Evolutionary conservation across 2,888 invertebrate species (phyloP).

Genomic region (Lingula anatina): DNA sequence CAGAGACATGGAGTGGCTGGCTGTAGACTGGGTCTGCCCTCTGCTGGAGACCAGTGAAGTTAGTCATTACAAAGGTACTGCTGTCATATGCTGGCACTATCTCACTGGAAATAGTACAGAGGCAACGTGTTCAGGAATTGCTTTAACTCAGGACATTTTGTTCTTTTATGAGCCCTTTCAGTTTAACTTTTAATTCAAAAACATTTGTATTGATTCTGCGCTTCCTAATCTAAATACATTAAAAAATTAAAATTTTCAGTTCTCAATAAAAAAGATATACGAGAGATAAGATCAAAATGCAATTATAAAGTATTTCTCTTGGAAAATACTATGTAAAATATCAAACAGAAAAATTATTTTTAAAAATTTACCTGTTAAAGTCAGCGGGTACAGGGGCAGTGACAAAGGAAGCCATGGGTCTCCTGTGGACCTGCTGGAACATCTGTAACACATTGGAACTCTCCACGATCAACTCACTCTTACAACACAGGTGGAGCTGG

Average conservation of each 20-base stretch:
- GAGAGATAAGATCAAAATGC: no score
- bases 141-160: no score
- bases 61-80: constrained; percentile 82
- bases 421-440: constrained; percentile 78
- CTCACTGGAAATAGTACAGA: constrained; percentile 56
- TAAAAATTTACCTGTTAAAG: constrained; percentile 71
- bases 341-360: no score
- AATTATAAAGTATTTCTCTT: no score
- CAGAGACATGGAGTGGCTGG: constrained; percentile 79
- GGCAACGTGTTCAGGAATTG: no score
- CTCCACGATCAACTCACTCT: constrained; percentile 77
- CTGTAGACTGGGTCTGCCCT: constrained; percentile 91
- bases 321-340: no score
- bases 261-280: no score
- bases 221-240: no score
- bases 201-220: no score
- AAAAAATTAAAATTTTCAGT: no score
- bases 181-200: no score
- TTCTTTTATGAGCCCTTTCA: no score
- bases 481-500: constrained; percentile 71
- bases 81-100: constrained; percentile 88
- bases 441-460: constrained; percentile 75
- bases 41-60: constrained; percentile 77
- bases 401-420: constrained; percentile 83
- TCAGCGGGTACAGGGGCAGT: constrained; percentile 85